These are phyloP conservation scores for Lycia hirtaria DNA, from an alignment of 2,888 invertebrate genomes.

Conservation along the genomic window DNA sequence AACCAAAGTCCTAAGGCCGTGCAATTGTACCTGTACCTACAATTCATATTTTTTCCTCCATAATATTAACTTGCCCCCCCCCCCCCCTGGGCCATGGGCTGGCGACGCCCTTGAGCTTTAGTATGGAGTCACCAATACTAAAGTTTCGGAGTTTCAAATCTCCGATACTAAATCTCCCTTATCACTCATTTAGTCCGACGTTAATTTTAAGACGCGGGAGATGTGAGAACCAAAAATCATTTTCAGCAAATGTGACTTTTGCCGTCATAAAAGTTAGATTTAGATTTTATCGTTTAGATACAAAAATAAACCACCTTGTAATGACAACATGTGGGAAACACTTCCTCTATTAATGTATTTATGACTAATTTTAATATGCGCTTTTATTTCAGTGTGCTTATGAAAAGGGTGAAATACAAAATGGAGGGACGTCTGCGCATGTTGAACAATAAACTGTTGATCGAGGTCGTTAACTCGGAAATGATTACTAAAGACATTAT, in stretches of 20 bases:
- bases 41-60: too few species aligned
- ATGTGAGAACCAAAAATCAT: not conserved
- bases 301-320: not conserved
- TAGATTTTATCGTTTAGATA: not conserved
- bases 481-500: conserved; percentile 49
- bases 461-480: conserved; percentile 62
- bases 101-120: too few species aligned
- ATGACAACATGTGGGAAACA: conserved; percentile 5
- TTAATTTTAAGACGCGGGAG: too few species aligned
- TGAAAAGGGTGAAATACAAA: conserved; percentile 61
- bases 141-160: too few species aligned
- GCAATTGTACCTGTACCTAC: too few species aligned
- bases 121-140: too few species aligned
- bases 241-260: not conserved
- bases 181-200: too few species aligned
- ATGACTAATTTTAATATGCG: conserved; percentile 9
- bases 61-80: too few species aligned
- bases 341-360: conserved; percentile 23
- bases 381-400: conserved; percentile 56
- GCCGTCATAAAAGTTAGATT: not conserved
- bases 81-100: too few species aligned
- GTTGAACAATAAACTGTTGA: conserved; percentile 53
- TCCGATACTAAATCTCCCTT: too few species aligned
- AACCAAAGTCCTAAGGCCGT: too few species aligned
- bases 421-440: conserved; percentile 67